Evolutionary conservation across 1,140 invertebrate genomes (phyloP), one percentile per base, ranked within the genome.

Genomic region (Phocides pigmalion): DNA sequence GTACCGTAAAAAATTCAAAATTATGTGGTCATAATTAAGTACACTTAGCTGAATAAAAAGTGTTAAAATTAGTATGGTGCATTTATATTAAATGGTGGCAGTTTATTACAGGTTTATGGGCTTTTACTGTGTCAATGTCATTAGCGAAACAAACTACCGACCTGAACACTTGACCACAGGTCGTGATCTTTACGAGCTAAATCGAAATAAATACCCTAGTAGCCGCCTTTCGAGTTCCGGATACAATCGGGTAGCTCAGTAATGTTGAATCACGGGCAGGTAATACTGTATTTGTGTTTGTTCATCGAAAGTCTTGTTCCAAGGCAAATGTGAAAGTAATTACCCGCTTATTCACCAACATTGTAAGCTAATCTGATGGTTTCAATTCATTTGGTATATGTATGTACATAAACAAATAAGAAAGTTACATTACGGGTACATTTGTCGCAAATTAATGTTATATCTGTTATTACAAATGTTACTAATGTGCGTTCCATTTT

Each of bases 81-180:
- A 4, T 20, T 25, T 17, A 47, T 4, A 32, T 46, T 56, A 25
- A 54, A 54, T 56, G 25, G 54, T 44, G 9, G 25, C 15, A n/a
- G 54, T 46, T 46, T 58, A 46, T 46, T 15, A 56, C 19, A 42
- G 11, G 51, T 56, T 56, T 42, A 56, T 42, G 41, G 17, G 3
- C 15, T 58, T 46, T 58, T 19, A 19, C 14, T 44, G 6, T 25
- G 53, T 56, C 53, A 58, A 20, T 28, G 25, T 58, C 54, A 46
- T 58, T 58, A 58, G 54, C 16, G 16, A 35, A 58, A 58, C 25
- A 42, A 58, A 58, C 41, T 58, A 22, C 22, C 22, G 54, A 20
- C 14, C 15, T 14, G 41, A 44, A 11, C 54, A 19, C 15, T 46
- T 58, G 54, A 58, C 54, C 54, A 20, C 54, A 28, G 54, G 41